phyloP scores from a whole-genome alignment of 2,113 vertebrate species.

The Smithornis capensis region DNA sequence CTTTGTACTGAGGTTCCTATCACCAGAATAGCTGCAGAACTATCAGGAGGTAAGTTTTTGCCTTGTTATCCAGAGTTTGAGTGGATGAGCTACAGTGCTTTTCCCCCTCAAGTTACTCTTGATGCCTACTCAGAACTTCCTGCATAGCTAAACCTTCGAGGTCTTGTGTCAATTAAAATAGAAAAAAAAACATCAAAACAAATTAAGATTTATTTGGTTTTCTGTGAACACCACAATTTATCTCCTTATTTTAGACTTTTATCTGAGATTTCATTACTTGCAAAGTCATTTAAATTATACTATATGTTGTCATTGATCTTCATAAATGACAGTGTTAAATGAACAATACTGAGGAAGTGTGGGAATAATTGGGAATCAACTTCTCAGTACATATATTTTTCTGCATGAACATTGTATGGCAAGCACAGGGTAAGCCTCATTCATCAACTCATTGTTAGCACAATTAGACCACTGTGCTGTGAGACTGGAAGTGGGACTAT shows the following conservation, averaged over 20 bases:
- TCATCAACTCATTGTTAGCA: background rate
- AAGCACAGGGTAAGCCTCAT: background rate
- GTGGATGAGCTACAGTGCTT: background rate
- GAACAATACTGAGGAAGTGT: background rate
- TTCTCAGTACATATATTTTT: background rate
- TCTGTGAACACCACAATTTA: background rate
- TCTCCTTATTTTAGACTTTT: background rate
- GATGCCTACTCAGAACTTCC: background rate
- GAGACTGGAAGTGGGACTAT: background rate
- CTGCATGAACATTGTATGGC: background rate
- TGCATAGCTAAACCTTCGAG: background rate
- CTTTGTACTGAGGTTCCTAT: background rate
- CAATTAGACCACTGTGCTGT: background rate
- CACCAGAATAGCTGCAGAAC: background rate
- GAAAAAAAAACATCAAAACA: background rate
- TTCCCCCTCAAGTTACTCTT: background rate
- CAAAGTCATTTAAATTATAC: background rate
- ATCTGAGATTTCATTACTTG: background rate
- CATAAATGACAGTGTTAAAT: background rate
- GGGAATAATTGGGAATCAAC: background rate
- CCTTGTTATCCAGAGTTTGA: slow-evolving; percentile 7
- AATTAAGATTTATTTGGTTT: background rate
- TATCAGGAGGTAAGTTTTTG: slow-evolving; percentile 13
- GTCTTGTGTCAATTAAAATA: background rate
- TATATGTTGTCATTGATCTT: background rate